phyloP scores from a whole-genome alignment of 2,113 vertebrate genomes.

The Boulengeromyrus knoepffleri region DNA sequence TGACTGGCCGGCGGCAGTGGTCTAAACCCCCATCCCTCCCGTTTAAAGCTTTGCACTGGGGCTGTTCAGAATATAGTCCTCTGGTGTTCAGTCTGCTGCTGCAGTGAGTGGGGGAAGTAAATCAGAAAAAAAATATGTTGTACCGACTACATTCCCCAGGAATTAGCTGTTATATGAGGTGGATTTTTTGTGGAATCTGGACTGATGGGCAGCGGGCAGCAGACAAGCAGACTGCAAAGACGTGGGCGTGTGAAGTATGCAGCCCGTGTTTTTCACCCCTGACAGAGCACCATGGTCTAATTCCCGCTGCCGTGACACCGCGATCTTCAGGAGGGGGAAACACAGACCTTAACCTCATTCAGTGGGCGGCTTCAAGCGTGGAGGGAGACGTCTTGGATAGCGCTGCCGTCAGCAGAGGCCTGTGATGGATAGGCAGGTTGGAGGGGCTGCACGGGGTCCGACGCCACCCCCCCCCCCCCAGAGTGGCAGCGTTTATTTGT shows the following conservation, averaged over 20 bases:
- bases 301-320: background rate
- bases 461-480: background rate
- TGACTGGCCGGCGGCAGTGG: background rate
- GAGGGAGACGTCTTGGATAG: constrained; percentile 3
- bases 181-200: background rate
- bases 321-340: background rate
- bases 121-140: background rate
- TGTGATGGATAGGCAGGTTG: constrained; percentile 26
- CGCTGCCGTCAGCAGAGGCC: constrained; percentile 17
- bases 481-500: constrained; percentile 14
- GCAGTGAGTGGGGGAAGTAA: background rate
- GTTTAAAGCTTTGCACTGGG: background rate
- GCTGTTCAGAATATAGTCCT: background rate
- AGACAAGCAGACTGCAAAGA: background rate
- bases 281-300: background rate
- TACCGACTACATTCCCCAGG: background rate
- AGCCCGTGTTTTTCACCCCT: background rate
- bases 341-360: background rate
- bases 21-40: background rate
- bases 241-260: background rate
- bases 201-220: background rate
- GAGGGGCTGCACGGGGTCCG: constrained; percentile 18
- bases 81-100: background rate
- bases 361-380: constrained; percentile 1
- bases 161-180: background rate